Conservation (phyloP, 1,140 invertebrate genomes). For the Bursaphelenchus mucronatus region DNA sequence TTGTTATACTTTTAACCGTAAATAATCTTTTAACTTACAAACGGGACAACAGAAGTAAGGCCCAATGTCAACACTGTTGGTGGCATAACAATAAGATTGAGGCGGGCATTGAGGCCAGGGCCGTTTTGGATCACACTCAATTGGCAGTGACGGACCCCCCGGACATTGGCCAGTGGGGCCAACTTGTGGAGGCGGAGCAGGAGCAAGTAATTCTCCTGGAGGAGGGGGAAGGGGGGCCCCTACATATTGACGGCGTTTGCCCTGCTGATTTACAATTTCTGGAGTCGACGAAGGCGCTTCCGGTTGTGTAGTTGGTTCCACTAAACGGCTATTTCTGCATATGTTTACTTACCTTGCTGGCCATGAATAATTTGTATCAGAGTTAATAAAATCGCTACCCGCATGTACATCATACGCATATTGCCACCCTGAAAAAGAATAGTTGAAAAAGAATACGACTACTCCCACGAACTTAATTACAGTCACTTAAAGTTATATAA, state of each 20-base stretch:
- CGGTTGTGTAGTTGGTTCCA: no score
- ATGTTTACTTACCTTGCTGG: no score
- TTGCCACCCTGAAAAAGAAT: no score
- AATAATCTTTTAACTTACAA: conserved; percentile 48
- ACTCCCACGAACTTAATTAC: no score
- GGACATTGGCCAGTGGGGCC: conserved; percentile 39
- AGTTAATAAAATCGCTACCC: no score
- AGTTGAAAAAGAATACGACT: no score
- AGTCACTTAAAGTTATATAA: no score
- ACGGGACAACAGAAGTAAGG: conserved; percentile 61
- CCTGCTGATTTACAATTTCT: conserved; percentile 16
- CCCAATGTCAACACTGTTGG: conserved; percentile 60
- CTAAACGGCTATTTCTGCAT: no score
- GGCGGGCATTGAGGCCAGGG: conserved; percentile 60
- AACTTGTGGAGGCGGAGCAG: conserved; percentile 14
- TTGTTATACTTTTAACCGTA: not conserved
- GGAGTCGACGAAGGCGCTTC: no score
- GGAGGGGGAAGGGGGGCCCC: conserved; percentile 28
- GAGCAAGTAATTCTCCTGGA: conserved; percentile 25
- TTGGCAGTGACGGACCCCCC: conserved; percentile 57
- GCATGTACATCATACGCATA: no score
- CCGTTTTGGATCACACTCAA: conserved; percentile 60
- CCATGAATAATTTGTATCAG: no score
- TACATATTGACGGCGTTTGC: conserved; percentile 30
- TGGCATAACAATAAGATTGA: conserved; percentile 61